Evolutionary conservation across 1,140 invertebrate genomes (phyloP).

Genomic region (Bombus haemorrhoidalis): DNA sequence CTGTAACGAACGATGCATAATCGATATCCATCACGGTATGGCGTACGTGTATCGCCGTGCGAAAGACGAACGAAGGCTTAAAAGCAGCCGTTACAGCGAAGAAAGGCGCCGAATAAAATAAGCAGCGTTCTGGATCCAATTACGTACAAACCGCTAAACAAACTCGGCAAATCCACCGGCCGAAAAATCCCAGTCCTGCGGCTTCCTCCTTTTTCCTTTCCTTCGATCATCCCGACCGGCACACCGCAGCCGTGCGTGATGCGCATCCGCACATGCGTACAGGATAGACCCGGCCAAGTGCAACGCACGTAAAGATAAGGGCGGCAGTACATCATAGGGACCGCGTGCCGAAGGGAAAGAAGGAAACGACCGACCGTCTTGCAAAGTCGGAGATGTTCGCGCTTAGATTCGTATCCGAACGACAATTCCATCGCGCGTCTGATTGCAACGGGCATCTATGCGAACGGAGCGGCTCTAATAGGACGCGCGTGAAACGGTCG

Average conservation of each 20-base stretch:
- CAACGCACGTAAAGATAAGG: constrained; percentile 68
- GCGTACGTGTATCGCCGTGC: too few species aligned
- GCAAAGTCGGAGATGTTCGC: constrained; percentile 61
- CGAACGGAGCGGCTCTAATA: neutral
- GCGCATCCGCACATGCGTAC: constrained; percentile 62
- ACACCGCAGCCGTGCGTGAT: constrained; percentile 68
- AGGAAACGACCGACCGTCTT: constrained; percentile 14
- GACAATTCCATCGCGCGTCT: neutral
- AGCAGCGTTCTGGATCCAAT: constrained; percentile 14
- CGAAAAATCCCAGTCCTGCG: constrained; percentile 17
- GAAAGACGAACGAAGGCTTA: too few species aligned
- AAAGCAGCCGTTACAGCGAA: too few species aligned
- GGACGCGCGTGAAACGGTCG: neutral
- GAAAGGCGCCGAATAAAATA: neutral
- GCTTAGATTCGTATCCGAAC: constrained; percentile 55
- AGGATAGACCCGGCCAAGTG: constrained; percentile 48
- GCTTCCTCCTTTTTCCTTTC: constrained; percentile 2
- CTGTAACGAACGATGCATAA: too few species aligned
- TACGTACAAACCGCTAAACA: constrained; percentile 10
- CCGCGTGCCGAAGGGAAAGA: constrained; percentile 35
- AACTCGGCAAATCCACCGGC: neutral
- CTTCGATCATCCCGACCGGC: constrained; percentile 50
- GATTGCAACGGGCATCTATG: constrained; percentile 30
- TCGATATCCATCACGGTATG: too few species aligned
- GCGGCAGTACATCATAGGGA: constrained; percentile 66